Conservation (phyloP, 1,140 invertebrate species). For the Eciton burchellii region DNA sequence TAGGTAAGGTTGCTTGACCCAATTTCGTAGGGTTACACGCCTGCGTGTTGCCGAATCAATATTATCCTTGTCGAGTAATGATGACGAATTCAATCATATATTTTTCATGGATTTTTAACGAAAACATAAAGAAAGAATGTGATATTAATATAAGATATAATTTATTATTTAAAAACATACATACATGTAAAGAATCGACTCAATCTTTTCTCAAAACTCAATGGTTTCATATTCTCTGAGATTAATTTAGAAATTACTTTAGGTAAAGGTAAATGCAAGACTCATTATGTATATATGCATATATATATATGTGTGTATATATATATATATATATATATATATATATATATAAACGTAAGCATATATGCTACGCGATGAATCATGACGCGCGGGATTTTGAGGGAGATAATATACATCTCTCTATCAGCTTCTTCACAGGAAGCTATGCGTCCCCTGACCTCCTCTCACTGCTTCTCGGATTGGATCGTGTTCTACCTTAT, state of each 20-base stretch:
- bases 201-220: no score
- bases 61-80: neutral
- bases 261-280: neutral
- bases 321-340: neutral
- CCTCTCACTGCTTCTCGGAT: conserved; percentile 24
- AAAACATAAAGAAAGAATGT: conserved; percentile 47
- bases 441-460: conserved; percentile 34
- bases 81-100: neutral
- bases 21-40: conserved; percentile 39
- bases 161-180: neutral
- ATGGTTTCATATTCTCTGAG: no score
- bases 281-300: no score
- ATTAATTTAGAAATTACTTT: neutral
- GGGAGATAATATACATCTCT: conserved; percentile 18
- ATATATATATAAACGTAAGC: neutral
- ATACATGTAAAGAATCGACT: neutral
- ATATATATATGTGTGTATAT: neutral
- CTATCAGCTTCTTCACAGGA: conserved; percentile 33
- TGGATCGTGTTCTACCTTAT: conserved; percentile 27
- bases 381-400: conserved; percentile 14
- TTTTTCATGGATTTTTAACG: neutral
- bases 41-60: conserved; percentile 41
- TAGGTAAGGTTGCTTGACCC: conserved; percentile 56
- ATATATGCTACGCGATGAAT: neutral
- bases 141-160: neutral